Conservation (phyloP, 92 coral and sea anemone species). For the Hydrozoanthus gracilis region DNA sequence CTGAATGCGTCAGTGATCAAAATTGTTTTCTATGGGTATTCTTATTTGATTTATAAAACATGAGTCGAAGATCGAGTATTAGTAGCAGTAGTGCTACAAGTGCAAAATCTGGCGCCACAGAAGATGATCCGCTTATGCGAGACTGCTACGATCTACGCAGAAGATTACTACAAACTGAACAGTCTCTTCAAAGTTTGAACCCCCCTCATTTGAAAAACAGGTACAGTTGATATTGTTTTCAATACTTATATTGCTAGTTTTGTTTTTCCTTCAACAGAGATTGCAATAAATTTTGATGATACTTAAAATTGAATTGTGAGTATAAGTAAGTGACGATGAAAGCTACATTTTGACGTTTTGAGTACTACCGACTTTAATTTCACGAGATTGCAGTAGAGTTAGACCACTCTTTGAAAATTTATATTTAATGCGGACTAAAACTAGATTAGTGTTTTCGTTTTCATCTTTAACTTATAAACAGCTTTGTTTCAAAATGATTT, state of each 20-base stretch:
- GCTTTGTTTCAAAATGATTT: neutral
- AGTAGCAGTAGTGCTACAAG: slow-evolving; percentile 89
- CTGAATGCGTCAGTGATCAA: slow-evolving; percentile 17
- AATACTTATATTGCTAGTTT: neutral
- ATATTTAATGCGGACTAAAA: neutral
- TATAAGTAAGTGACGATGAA: neutral
- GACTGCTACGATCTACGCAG: slow-evolving; percentile 96
- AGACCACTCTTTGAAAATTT: neutral
- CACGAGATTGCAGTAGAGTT: too few species aligned
- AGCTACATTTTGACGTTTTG: neutral
- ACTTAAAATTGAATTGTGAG: too few species aligned
- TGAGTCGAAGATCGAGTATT: slow-evolving; percentile 98
- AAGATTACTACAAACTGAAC: slow-evolving; percentile 95
- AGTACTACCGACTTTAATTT: neutral
- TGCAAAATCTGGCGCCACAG: slow-evolving; percentile 82
- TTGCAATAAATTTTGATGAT: neutral
- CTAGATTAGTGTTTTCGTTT: too few species aligned
- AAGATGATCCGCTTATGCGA: slow-evolving; percentile 96
- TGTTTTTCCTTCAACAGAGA: neutral
- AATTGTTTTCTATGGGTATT: neutral
- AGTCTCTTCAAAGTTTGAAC: slow-evolving; percentile 93
- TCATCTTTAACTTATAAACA: too few species aligned
- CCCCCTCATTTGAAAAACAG: slow-evolving; percentile 81
- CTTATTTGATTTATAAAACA: slow-evolving; percentile 49
- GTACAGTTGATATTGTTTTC: slow-evolving; percentile 43